Conservation (phyloP, 2,113 vertebrate genomes). For the Pteropus alecto region DNA sequence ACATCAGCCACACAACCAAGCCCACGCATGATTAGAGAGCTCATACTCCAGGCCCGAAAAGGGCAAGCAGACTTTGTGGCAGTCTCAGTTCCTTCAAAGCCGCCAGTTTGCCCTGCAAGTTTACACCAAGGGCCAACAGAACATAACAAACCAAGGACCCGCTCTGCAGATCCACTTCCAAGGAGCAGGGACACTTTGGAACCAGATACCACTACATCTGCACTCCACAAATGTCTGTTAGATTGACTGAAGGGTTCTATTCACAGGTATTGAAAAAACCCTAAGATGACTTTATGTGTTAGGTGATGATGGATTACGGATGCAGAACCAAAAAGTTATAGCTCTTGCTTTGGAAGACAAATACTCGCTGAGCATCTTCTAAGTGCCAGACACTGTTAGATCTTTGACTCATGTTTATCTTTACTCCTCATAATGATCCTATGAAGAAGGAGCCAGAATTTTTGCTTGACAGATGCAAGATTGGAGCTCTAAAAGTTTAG, state of each 20-base stretch:
- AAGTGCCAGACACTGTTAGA: background rate
- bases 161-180: background rate
- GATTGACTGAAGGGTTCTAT: background rate
- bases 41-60: too few species aligned
- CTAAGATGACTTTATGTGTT: background rate
- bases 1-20: background rate
- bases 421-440: background rate
- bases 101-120: background rate
- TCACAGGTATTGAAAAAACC: background rate
- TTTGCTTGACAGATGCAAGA: background rate
- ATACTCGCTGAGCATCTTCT: background rate
- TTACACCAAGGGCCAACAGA: background rate
- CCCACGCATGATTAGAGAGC: background rate
- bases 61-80: background rate
- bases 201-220: background rate
- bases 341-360: background rate
- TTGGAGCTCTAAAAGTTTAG: background rate
- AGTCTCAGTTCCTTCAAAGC: background rate
- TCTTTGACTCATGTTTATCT: background rate
- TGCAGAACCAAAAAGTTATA: background rate
- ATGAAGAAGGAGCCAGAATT: background rate
- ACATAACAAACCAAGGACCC: background rate
- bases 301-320: background rate
- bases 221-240: background rate
- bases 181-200: background rate